Percentiles rank a stretch among this genome's conserved stretches.
Evolutionary conservation across 2,888 invertebrate genomes (phyloP).

Genomic region (Sturmia bella): DNA sequence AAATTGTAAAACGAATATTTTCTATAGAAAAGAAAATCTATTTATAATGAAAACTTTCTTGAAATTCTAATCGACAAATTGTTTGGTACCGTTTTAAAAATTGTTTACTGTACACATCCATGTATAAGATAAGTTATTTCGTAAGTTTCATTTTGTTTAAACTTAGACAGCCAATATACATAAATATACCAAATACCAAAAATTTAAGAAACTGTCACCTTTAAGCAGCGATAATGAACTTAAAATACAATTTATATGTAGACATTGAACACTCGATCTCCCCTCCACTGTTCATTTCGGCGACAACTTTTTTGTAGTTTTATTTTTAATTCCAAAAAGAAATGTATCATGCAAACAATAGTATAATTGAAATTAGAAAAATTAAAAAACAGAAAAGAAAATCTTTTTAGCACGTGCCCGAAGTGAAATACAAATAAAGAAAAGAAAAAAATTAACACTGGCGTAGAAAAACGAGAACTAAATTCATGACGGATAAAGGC

Average conservation of each 20-base stretch:
- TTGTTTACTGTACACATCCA: too few species aligned
- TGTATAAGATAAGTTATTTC: too few species aligned
- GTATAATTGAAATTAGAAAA: slow-evolving; percentile 51
- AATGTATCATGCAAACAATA: slow-evolving; percentile 46
- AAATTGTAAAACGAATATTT: too few species aligned
- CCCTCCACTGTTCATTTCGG: background rate
- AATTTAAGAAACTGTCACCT: slow-evolving; percentile 40
- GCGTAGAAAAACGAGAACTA: slow-evolving; percentile 23
- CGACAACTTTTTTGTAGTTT: slow-evolving; percentile 9
- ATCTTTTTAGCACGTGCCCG: slow-evolving; percentile 60
- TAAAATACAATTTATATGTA: slow-evolving; percentile 27
- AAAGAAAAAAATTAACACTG: slow-evolving; percentile 12
- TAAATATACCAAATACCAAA: too few species aligned
- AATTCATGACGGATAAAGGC: slow-evolving; percentile 48
- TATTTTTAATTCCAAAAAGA: slow-evolving; percentile 61
- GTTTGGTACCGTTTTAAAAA: too few species aligned
- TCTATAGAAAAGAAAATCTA: too few species aligned
- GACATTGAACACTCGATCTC: background rate
- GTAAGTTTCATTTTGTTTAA: too few species aligned
- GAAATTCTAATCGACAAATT: too few species aligned
- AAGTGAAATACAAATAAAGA: slow-evolving; percentile 26
- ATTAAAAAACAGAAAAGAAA: slow-evolving; percentile 17
- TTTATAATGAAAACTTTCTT: too few species aligned
- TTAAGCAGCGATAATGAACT: slow-evolving; percentile 67
- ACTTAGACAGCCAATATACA: too few species aligned